A percentile compares a stretch with the other conserved stretches of the same genome.
Evolutionary conservation across 2,888 invertebrate genomes (phyloP).

Genomic region (Lissocephala sabroskyi): DNA sequence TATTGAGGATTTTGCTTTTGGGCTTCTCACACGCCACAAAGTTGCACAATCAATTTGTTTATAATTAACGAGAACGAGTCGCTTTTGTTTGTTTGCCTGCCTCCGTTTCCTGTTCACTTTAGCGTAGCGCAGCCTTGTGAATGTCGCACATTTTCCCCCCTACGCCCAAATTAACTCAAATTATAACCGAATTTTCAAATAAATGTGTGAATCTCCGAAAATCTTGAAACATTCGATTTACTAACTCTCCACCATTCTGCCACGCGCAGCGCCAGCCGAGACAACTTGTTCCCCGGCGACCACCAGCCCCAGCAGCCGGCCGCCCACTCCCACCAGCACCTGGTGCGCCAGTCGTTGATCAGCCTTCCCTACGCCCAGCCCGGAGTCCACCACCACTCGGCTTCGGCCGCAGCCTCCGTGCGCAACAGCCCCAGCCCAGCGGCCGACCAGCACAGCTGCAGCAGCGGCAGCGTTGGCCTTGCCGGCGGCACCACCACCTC

Average conservation of each 20-base stretch:
- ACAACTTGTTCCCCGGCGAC: conserved; percentile 68
- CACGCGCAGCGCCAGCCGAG: conserved; percentile 70
- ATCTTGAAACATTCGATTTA: conserved; percentile 21
- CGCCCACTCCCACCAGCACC: conserved; percentile 68
- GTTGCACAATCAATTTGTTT: conserved; percentile 53
- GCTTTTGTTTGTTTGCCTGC: not conserved
- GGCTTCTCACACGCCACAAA: conserved; percentile 30
- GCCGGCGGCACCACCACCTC: conserved; percentile 8
- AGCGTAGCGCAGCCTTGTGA: conserved; percentile 42
- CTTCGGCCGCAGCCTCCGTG: conserved; percentile 24
- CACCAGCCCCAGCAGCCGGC: conserved; percentile 50
- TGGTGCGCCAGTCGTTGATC: conserved; percentile 71
- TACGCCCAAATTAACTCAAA: not conserved
- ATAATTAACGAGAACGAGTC: not conserved
- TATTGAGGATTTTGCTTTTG: conserved; percentile 36
- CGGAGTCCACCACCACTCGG: conserved; percentile 23
- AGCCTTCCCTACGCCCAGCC: conserved; percentile 70
- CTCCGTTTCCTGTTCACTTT: conserved; percentile 53
- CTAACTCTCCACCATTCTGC: too few species aligned
- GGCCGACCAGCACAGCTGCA: conserved; percentile 30
- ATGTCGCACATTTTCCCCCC: conserved; percentile 12
- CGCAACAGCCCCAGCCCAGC: conserved; percentile 34
- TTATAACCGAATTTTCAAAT: conserved; percentile 1
- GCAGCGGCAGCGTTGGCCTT: conserved; percentile 33
- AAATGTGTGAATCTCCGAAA: conserved; percentile 44